Base-by-base conservation (phyloP, 2,888 invertebrate species). In the Acanthopleura granulata region DNA sequence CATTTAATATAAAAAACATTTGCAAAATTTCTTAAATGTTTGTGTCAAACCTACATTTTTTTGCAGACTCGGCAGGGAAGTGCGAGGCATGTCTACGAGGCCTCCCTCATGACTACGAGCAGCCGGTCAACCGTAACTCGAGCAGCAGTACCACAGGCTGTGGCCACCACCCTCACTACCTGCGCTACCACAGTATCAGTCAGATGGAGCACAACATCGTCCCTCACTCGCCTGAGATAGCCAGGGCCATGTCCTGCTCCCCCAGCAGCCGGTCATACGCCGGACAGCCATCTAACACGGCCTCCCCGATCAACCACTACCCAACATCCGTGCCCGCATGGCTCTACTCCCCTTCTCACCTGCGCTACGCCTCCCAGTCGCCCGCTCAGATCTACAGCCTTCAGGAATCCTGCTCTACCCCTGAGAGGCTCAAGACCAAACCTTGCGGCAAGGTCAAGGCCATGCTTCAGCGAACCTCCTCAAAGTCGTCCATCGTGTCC, bases 101-200 rank as follows among this genome's bases (percentile, higher is more conserved):
- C n/a, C 50, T 71, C 15, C 74, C 76, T 1, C 57, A 73, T 12
- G 76, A 77, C 66, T 73, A 75, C 18, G 77, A 78, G 22, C 74
- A 73, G 30, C 76, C 78, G 0, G 61, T 72, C 9, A 61, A 66
- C 30, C 75, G 69, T 25, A 14, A 16, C 16, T 40, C 71, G 1
- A 49, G 18, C n/a, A 6, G 22, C 25, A 16, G 49, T 25, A 27
- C 29, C 3, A 16, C 61, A 1, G 61, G 72, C 12, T 76, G 75
- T 49, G 80, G 78, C 12, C 76, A 77, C 70, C 78, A 78, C 51
- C 72, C 74, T 30, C 69, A 74, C 15, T 77, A 75, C 49, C 79
- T 84, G 1, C 83, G 87, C n/a, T 85, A 86, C 22, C 87, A 87
- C 80, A 87, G 87, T 79, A 82, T 87, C 72, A 83, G 86, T 72